These are phyloP conservation scores for Eulemur mongoz DNA, from an alignment of 2,797 vertebrate genomes.

Conservation along the genomic window DNA sequence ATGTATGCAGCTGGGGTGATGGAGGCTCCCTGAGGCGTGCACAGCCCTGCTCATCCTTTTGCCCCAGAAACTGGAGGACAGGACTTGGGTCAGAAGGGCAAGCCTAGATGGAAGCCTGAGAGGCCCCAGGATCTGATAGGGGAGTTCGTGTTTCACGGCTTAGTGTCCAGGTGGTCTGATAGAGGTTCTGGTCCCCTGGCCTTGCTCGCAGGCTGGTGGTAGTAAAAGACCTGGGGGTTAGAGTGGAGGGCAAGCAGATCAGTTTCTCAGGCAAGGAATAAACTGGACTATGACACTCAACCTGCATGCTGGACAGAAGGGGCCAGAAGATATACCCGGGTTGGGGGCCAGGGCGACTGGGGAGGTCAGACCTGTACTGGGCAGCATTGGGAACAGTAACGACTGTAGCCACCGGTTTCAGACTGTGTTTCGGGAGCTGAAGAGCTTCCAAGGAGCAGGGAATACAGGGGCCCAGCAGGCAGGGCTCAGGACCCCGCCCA, in stretches of 20 bases:
- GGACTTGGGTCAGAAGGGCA: constrained; percentile 49
- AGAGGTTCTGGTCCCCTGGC: background rate
- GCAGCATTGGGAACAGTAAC: background rate
- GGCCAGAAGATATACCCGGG: background rate
- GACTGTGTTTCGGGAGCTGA: background rate
- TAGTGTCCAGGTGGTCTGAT: constrained; percentile 21
- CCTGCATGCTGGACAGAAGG: background rate
- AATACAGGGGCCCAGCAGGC: background rate
- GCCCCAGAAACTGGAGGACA: constrained; percentile 38
- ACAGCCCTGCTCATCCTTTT: background rate
- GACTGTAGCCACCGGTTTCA: background rate
- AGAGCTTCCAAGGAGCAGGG: background rate
- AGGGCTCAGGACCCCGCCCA: background rate
- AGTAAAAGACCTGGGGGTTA: constrained; percentile 66
- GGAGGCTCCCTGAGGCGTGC: background rate
- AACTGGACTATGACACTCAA: background rate
- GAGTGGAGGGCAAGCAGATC: constrained; percentile 58
- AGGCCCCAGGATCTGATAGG: constrained; percentile 64
- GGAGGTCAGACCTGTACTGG: background rate
- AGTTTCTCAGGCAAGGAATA: constrained; percentile 40
- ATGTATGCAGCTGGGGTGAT: background rate
- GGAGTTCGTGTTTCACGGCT: constrained; percentile 59
- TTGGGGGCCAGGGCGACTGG: fast-evolving
- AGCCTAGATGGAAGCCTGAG: constrained; percentile 30
- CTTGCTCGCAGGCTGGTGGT: background rate